phyloP scores from a whole-genome alignment of 2,888 invertebrate species.

The Urechis unicinctus region DNA sequence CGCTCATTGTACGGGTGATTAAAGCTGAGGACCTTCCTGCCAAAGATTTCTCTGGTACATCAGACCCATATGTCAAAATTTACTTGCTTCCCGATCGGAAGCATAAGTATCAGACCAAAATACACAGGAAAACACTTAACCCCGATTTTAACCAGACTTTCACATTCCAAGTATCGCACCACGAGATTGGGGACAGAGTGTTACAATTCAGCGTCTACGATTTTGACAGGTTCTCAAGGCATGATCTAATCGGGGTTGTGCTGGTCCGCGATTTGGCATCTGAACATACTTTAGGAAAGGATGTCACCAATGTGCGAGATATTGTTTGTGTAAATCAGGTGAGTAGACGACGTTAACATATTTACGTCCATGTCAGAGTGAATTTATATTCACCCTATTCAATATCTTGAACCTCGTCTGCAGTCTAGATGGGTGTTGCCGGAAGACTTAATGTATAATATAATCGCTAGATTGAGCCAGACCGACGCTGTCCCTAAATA shows the following conservation, averaged over 20 bases:
- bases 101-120: slow-evolving; percentile 53
- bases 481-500: too few relatives aligned
- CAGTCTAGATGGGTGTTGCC: too few relatives aligned
- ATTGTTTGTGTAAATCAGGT: slow-evolving; percentile 61
- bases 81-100: slow-evolving; percentile 77
- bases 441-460: too few relatives aligned
- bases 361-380: too few relatives aligned
- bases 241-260: slow-evolving; percentile 80
- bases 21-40: slow-evolving; percentile 72
- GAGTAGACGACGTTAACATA: too few relatives aligned
- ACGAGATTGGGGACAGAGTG: slow-evolving; percentile 68
- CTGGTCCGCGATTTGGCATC: slow-evolving; percentile 63
- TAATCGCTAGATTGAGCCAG: too few relatives aligned
- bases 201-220: slow-evolving; percentile 82
- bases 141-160: slow-evolving; percentile 81
- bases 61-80: slow-evolving; percentile 82
- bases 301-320: slow-evolving; percentile 52
- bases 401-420: too few relatives aligned
- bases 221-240: slow-evolving; percentile 80
- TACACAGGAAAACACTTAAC: slow-evolving; percentile 70
- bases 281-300: not conserved
- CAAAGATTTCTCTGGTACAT: slow-evolving; percentile 76
- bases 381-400: too few relatives aligned
- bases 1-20: slow-evolving; percentile 69
- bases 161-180: slow-evolving; percentile 72